A percentile compares a stretch with the other conserved stretches of the same genome.
Evolutionary conservation across 2,888 invertebrate genomes (phyloP).

Genomic region (Teinopalpus imperialis): DNA sequence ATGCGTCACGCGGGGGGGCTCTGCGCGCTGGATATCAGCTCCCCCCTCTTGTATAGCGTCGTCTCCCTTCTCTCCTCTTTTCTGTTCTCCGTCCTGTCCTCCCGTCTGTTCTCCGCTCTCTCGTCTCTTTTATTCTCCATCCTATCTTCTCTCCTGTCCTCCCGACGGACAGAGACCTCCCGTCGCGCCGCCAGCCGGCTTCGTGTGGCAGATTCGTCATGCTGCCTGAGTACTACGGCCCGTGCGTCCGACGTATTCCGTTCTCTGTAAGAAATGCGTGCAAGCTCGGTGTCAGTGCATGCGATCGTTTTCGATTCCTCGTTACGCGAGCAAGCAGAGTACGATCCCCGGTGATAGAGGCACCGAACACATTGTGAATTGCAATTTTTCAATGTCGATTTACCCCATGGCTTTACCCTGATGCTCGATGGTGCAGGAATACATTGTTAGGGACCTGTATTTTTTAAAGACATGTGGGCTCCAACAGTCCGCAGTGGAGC

Average conservation of each 20-base stretch:
- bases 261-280: constrained; percentile 62
- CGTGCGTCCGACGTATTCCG: constrained; percentile 73
- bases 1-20: constrained; percentile 64
- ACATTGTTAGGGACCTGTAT: too few species aligned
- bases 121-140: too few species aligned
- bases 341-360: too few species aligned
- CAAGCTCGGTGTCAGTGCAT: too few species aligned
- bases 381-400: too few species aligned
- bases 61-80: constrained; percentile 44
- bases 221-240: constrained; percentile 61
- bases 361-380: too few species aligned
- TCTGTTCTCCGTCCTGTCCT: constrained; percentile 58
- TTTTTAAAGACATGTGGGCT: too few species aligned
- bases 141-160: constrained; percentile 38
- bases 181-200: constrained; percentile 38
- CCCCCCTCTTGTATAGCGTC: constrained; percentile 89
- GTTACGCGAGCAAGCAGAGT: too few species aligned
- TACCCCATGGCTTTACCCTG: too few species aligned
- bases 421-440: too few species aligned
- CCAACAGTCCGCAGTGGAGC: too few species aligned
- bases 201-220: constrained; percentile 69
- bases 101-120: constrained; percentile 44
- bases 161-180: constrained; percentile 64
- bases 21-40: constrained; percentile 90
- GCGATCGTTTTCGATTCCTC: too few species aligned